These are phyloP conservation scores for Andinoacara biseriatus DNA, from an alignment of 2,113 vertebrate genomes.

Conservation along the genomic window DNA sequence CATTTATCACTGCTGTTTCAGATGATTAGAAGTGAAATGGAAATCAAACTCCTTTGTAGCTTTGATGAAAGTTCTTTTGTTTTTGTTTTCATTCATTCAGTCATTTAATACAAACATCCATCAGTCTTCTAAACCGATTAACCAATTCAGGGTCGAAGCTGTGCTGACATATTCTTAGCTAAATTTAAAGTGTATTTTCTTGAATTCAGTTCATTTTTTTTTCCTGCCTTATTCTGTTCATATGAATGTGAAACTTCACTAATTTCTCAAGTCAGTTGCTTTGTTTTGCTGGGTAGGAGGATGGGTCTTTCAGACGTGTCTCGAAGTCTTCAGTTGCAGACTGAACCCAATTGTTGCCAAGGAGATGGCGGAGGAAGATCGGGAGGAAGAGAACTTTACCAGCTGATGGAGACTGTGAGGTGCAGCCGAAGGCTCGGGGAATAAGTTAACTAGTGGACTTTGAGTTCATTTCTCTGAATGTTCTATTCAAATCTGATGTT, in stretches of 20 bases:
- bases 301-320: not conserved
- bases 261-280: not conserved
- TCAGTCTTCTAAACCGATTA: not conserved
- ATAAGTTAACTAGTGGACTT: not conserved
- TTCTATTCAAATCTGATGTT: not conserved
- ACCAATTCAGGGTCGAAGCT: not conserved
- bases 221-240: not conserved
- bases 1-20: constrained; percentile 1
- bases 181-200: not conserved
- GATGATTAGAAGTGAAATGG: not conserved
- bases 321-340: not conserved
- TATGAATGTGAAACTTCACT: not conserved
- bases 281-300: not conserved
- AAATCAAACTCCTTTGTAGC: not conserved
- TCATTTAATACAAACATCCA: not conserved
- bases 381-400: not conserved
- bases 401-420: not conserved
- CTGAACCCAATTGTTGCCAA: not conserved
- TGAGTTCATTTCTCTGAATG: not conserved
- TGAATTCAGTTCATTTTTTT: not conserved
- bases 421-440: not conserved
- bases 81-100: not conserved
- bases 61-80: not conserved
- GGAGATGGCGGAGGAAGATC: not conserved
- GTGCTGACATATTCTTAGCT: too few relatives aligned